These are phyloP conservation scores for Asobara japonica DNA, from an alignment of 1,140 invertebrate genomes.

Conservation along the genomic window DNA sequence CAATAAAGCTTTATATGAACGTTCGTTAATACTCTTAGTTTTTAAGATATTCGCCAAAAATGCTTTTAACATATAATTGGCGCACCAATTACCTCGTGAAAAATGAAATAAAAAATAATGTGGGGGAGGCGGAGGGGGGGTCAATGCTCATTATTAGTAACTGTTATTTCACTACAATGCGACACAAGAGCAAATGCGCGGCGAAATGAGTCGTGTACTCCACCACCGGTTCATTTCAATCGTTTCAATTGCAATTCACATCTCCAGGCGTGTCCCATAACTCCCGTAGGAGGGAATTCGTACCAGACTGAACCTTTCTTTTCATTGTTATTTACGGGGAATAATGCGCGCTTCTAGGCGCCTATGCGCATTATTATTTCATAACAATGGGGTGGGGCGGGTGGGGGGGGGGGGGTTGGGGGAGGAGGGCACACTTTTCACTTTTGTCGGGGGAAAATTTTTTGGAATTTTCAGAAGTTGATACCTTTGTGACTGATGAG, in stretches of 20 bases:
- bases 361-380: not conserved
- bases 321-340: not conserved
- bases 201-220: not conserved
- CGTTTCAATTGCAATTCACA: conserved; percentile 1
- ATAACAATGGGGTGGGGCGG: not conserved
- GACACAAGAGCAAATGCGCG: not conserved
- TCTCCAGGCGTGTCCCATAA: not conserved
- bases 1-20: too few relatives aligned
- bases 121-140: not conserved
- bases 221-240: not conserved
- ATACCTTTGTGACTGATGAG: not conserved
- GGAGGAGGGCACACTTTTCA: too few relatives aligned
- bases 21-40: too few relatives aligned
- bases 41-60: too few relatives aligned
- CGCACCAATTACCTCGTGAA: too few relatives aligned
- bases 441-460: not conserved
- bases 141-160: not conserved
- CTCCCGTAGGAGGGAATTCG: not conserved
- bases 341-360: not conserved
- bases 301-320: not conserved
- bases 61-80: too few relatives aligned
- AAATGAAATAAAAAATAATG: not conserved
- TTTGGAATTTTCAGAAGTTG: too few relatives aligned
- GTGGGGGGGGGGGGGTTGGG: too few relatives aligned
- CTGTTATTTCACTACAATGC: not conserved